These are phyloP conservation scores for Itoplectis maculator DNA, from an alignment of 2,888 invertebrate genomes.

Conservation along the genomic window DNA sequence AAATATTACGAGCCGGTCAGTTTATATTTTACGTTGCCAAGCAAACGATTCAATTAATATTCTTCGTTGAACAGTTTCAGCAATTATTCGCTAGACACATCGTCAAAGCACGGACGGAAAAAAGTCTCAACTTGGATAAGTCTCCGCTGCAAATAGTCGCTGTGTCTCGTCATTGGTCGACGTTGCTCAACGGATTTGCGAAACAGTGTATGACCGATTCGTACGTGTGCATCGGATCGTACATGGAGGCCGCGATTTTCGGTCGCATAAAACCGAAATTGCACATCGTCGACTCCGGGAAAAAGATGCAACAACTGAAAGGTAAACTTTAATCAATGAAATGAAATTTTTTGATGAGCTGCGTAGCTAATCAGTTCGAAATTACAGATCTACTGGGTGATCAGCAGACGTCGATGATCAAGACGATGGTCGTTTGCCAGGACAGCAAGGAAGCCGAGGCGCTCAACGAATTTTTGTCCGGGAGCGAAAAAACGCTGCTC, in stretches of 20 bases:
- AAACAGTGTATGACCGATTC: slow-evolving; percentile 86
- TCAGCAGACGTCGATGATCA: slow-evolving; percentile 84
- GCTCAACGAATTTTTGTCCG: slow-evolving; percentile 84
- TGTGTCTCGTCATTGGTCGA: slow-evolving; percentile 88
- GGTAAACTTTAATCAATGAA: slow-evolving; percentile 71
- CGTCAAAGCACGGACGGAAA: slow-evolving; percentile 57
- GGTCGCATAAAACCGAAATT: slow-evolving; percentile 86
- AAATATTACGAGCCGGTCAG: slow-evolving; percentile 84
- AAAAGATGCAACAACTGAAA: slow-evolving; percentile 85
- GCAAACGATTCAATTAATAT: slow-evolving; percentile 12
- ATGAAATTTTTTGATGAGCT: not conserved
- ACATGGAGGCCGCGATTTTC: slow-evolving; percentile 91
- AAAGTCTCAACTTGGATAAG: slow-evolving; percentile 61
- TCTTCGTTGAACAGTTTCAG: slow-evolving; percentile 41
- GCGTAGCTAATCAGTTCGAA: not conserved
- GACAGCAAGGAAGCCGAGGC: slow-evolving; percentile 85
- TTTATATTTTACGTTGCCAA: not conserved
- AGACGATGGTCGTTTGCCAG: slow-evolving; percentile 88
- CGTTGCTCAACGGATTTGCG: slow-evolving; percentile 86
- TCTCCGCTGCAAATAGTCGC: slow-evolving; percentile 86
- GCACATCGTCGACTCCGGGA: slow-evolving; percentile 83
- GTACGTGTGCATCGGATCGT: slow-evolving; percentile 89
- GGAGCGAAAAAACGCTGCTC: slow-evolving; percentile 74
- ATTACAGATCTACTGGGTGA: slow-evolving; percentile 83
- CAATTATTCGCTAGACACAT: slow-evolving; percentile 62